Conservation (phyloP, 1,140 invertebrate genomes). For the Zaprionus inermis region DNA sequence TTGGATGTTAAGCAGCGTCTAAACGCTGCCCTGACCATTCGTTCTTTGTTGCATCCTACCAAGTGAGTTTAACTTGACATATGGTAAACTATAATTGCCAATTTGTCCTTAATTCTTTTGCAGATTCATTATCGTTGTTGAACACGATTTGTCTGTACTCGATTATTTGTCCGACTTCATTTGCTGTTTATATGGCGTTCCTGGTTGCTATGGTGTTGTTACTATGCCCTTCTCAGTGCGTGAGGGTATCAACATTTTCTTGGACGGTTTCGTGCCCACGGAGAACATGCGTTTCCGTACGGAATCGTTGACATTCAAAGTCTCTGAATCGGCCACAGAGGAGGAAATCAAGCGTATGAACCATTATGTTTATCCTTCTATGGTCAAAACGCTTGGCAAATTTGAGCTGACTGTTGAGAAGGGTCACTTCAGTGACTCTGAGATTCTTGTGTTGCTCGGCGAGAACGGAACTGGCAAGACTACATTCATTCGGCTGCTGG, state of each 20-base stretch:
- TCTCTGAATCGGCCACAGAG: constrained; percentile 97
- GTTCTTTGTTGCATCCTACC: constrained; percentile 94
- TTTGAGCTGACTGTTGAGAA: constrained; percentile 93
- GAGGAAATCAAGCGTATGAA: constrained; percentile 98
- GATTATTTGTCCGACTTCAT: constrained; percentile 99
- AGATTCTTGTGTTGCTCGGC: constrained; percentile 98
- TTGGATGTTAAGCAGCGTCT: constrained; percentile 99
- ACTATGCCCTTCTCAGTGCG: constrained; percentile 99
- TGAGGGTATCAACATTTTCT: constrained; percentile 99
- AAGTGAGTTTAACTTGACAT: constrained; percentile 86
- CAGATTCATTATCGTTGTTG: constrained; percentile 99
- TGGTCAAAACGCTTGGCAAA: constrained; percentile 93
- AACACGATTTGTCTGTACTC: constrained; percentile 99
- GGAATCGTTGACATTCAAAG: constrained; percentile 98
- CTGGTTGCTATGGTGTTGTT: constrained; percentile 99
- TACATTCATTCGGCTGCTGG: constrained; percentile 99
- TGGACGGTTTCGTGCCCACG: constrained; percentile 99
- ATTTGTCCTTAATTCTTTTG: constrained; percentile 25
- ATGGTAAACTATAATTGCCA: background rate
- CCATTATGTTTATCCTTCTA: constrained; percentile 97
- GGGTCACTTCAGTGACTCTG: constrained; percentile 99
- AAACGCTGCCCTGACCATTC: constrained; percentile 97
- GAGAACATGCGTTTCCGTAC: constrained; percentile 99
- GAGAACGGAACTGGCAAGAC: constrained; percentile 99
- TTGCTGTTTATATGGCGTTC: constrained; percentile 98